Conservation (phyloP, 1,140 invertebrate species). For the Drosophila kikkawai region DNA sequence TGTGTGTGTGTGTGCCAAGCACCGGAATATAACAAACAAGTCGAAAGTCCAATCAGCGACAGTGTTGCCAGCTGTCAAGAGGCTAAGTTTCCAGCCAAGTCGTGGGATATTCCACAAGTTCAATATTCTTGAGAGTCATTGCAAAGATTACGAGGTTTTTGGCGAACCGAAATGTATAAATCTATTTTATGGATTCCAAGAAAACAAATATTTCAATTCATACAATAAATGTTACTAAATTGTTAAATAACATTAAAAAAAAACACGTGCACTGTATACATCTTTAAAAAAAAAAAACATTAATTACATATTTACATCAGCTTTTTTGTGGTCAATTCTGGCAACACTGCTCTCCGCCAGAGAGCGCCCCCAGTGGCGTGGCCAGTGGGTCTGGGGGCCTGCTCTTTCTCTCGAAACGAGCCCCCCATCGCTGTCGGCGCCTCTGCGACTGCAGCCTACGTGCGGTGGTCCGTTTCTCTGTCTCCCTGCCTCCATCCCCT, state of each 20-base stretch:
- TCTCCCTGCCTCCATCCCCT: background rate
- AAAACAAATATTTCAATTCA: too few relatives aligned
- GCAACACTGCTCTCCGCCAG: background rate
- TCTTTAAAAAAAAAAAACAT: too few relatives aligned
- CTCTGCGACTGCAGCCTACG: conserved; percentile 40
- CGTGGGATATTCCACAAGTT: background rate
- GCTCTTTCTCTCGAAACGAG: background rate
- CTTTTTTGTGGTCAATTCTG: background rate
- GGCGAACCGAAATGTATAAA: background rate
- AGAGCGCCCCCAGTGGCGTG: conserved; percentile 17
- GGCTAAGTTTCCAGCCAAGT: conserved; percentile 13
- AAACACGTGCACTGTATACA: too few relatives aligned
- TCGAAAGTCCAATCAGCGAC: conserved; percentile 66
- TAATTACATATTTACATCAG: too few relatives aligned
- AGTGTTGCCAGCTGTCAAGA: conserved; percentile 2
- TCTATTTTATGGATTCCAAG: background rate
- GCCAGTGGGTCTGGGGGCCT: conserved; percentile 2
- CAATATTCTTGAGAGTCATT: conserved; percentile 1
- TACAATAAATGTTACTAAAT: too few relatives aligned
- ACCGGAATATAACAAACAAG: conserved; percentile 68
- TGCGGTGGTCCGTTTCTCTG: conserved; percentile 1
- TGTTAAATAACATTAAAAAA: too few relatives aligned
- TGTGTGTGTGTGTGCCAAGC: conserved; percentile 5
- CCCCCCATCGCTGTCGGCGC: conserved; percentile 5
- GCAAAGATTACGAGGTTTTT: background rate